These are phyloP conservation scores for Setophaga kirtlandii DNA, from an alignment of 2,113 vertebrate genomes.

Conservation along the genomic window DNA sequence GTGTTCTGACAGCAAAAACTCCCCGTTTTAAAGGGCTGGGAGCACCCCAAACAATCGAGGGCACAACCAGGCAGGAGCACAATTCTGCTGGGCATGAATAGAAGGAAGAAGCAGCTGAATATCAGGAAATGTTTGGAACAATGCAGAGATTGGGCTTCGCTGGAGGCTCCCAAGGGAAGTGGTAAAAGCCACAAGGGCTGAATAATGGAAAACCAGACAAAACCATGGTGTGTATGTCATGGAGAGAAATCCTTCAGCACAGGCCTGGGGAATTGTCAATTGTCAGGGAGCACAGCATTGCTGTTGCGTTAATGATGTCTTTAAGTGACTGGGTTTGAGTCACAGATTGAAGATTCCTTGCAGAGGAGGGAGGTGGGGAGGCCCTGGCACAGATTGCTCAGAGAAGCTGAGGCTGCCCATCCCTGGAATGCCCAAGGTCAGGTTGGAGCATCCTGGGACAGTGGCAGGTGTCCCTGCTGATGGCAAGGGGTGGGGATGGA, in stretches of 20 bases:
- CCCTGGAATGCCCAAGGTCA: not conserved
- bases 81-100: conserved; percentile 46
- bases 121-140: conserved; percentile 53
- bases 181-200: not conserved
- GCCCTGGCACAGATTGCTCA: accelerated
- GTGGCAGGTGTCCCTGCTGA: not conserved
- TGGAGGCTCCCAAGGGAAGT: not conserved
- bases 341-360: not conserved
- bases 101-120: conserved; percentile 64
- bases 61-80: not conserved
- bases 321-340: accelerated
- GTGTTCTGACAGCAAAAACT: not conserved
- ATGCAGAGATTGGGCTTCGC: not conserved
- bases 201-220: not conserved
- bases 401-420: not conserved
- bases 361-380: not conserved
- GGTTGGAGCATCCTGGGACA: not conserved
- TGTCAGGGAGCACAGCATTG: accelerated
- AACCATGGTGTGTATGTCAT: not conserved
- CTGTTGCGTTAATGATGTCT: not conserved
- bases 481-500: not conserved
- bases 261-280: not conserved
- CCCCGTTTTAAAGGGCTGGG: not conserved
- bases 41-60: conserved; percentile 30
- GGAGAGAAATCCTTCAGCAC: not conserved